These are phyloP conservation scores for Chinchilla lanigera DNA, from an alignment of 2,113 vertebrate genomes.

Conservation along the genomic window DNA sequence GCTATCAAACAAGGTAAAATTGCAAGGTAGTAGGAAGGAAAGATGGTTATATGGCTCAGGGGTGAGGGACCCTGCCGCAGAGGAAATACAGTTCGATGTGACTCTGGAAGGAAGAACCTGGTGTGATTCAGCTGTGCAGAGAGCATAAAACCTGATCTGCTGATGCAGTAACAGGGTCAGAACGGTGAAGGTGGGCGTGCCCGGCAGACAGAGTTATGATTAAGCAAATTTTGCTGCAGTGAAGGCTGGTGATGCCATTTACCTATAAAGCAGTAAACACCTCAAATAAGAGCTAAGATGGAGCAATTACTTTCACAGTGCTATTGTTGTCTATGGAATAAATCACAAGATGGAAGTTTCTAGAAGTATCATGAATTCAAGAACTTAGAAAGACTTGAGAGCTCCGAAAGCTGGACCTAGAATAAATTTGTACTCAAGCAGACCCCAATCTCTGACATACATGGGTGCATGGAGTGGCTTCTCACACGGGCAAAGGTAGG, in stretches of 20 bases:
- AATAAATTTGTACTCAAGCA: not conserved
- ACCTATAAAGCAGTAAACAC: not conserved
- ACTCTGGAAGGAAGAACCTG: not conserved
- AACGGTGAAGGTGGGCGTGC: not conserved
- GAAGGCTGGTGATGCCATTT: not conserved
- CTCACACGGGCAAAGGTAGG: not conserved
- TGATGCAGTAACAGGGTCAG: not conserved
- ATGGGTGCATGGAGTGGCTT: not conserved
- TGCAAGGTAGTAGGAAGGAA: not conserved
- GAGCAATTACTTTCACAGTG: not conserved
- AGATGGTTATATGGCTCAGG: not conserved
- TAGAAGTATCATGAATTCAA: not conserved
- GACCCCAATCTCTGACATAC: not conserved
- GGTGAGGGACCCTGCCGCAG: not conserved
- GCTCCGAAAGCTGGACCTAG: not conserved
- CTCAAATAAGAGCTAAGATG: not conserved
- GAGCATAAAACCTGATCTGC: not conserved
- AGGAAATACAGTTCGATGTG: not conserved
- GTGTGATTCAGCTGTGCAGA: not conserved
- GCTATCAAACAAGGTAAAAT: not conserved
- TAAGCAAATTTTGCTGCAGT: not conserved
- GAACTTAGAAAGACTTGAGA: not conserved
- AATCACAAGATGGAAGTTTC: not conserved
- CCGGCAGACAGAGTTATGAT: rapidly evolving
- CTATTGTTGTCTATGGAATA: not conserved